Conservation (phyloP, 1,140 invertebrate genomes). For the Chironomus striatipennis region DNA sequence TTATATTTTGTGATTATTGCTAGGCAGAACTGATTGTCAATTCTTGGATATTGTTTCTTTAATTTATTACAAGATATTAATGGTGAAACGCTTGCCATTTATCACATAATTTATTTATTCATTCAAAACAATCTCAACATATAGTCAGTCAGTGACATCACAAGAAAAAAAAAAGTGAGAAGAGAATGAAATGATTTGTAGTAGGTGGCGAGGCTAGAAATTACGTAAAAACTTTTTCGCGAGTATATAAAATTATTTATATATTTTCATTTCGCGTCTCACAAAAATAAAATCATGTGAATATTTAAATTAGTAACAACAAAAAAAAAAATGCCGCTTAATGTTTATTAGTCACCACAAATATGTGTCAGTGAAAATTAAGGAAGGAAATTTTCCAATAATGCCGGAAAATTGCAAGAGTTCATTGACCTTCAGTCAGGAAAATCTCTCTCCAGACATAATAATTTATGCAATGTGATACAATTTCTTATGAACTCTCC, state of each 20-base stretch:
- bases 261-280: not conserved
- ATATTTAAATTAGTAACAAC: constrained; percentile 5
- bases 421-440: not conserved
- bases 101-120: too few relatives aligned
- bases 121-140: not conserved
- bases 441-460: not conserved
- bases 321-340: not conserved
- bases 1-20: too few relatives aligned
- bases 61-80: too few relatives aligned
- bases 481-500: not conserved
- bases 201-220: not conserved
- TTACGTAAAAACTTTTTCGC: constrained; percentile 17
- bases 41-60: too few relatives aligned
- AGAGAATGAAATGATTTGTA: not conserved
- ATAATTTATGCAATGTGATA: not conserved
- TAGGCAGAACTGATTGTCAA: too few relatives aligned
- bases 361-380: not conserved
- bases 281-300: constrained; percentile 14
- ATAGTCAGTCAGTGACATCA: constrained; percentile 8
- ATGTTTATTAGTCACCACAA: not conserved
- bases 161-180: not conserved
- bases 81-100: too few relatives aligned
- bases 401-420: not conserved
- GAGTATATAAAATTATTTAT: not conserved
- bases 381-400: not conserved